These are phyloP conservation scores for Dolichotis patagonum DNA, from an alignment of 2,113 vertebrate genomes.

Conservation along the genomic window DNA sequence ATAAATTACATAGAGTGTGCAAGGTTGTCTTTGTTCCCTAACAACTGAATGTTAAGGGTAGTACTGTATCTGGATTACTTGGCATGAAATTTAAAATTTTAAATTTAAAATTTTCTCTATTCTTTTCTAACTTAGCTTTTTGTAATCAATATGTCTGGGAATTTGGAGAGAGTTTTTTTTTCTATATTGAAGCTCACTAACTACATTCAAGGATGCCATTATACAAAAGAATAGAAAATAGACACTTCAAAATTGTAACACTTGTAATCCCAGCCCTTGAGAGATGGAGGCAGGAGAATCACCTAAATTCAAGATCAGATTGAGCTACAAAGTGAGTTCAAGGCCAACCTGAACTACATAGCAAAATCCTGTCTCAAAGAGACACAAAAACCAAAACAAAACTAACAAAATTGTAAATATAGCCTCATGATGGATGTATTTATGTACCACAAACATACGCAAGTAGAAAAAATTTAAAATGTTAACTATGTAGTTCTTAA, in stretches of 20 bases:
- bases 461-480: not conserved
- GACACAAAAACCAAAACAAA: too few relatives aligned
- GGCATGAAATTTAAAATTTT: constrained; percentile 18
- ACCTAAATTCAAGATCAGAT: not conserved
- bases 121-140: constrained; percentile 27
- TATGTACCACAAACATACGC: not conserved
- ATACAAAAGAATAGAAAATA: not conserved
- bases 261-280: not conserved
- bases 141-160: not conserved
- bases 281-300: not conserved
- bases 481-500: constrained; percentile 10
- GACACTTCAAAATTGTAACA: not conserved
- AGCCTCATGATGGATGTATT: not conserved
- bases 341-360: too few relatives aligned
- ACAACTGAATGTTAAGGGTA: not conserved
- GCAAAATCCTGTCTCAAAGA: too few relatives aligned
- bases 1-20: not conserved
- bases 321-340: not conserved
- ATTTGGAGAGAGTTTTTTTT: constrained; percentile 20
- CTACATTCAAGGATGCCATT: not conserved
- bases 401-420: not conserved
- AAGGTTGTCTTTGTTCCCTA: not conserved
- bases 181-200: not conserved
- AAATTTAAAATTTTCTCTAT: not conserved
- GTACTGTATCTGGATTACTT: not conserved